Conservation (phyloP, 2,113 vertebrate genomes). For the Menidia beryllina region DNA sequence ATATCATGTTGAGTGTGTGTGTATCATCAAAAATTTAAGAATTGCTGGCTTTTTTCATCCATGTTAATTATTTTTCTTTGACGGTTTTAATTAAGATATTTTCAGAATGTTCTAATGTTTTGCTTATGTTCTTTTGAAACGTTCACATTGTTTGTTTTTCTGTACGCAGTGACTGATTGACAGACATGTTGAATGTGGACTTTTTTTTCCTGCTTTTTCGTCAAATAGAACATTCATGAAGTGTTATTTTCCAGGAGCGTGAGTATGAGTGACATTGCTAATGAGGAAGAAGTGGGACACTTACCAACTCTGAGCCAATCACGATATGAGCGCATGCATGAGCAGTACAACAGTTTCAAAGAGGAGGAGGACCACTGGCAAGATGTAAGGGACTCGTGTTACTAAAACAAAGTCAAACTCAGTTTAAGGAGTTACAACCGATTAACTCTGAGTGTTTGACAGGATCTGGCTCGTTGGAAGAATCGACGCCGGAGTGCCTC, state of each 20-base stretch:
- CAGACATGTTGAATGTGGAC: not conserved
- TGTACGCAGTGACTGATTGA: not conserved
- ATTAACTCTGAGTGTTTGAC: not conserved
- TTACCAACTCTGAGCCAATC: slow-evolving; percentile 89
- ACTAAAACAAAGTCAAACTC: not conserved
- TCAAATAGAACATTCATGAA: not conserved
- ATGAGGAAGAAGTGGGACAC: slow-evolving; percentile 85
- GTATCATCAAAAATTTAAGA: not conserved
- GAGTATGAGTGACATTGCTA: slow-evolving; percentile 94
- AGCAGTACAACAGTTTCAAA: slow-evolving; percentile 85
- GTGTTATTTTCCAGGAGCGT: slow-evolving; percentile 83
- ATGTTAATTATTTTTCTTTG: not conserved
- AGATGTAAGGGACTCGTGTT: slow-evolving; percentile 84
- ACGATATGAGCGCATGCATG: slow-evolving; percentile 90
- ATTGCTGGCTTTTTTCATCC: not conserved
- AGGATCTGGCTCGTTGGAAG: slow-evolving; percentile 98
- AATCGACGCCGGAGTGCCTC: slow-evolving; percentile 93
- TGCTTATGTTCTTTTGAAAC: not conserved
- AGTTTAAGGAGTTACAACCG: not conserved
- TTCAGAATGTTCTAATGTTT: no score
- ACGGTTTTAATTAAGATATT: no score
- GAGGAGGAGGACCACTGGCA: slow-evolving; percentile 97
- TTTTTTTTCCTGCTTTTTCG: not conserved
- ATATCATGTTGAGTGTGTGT: slow-evolving; percentile 12
- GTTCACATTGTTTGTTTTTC: not conserved